Evolutionary conservation across 2,797 vertebrate genomes (phyloP).

Genomic region (Melanotaenia boesemani): DNA sequence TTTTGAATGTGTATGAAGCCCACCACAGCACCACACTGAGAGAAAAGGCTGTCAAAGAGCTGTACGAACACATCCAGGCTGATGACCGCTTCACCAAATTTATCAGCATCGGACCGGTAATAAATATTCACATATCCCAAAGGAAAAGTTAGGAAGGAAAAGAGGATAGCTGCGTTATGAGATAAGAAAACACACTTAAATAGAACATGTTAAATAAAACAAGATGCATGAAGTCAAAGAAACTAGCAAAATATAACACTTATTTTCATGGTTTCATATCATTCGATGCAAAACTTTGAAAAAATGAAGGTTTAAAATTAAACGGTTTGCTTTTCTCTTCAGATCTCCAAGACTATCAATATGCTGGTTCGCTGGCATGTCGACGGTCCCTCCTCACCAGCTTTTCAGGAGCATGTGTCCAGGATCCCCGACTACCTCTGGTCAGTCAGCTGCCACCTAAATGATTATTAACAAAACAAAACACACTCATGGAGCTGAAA

Average conservation of each 20-base stretch:
- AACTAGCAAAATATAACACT: no score
- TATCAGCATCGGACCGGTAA: constrained; percentile 95
- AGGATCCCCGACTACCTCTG: constrained; percentile 96
- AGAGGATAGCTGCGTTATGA: background rate
- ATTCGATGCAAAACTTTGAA: no score
- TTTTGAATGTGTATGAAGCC: constrained; percentile 90
- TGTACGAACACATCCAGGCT: constrained; percentile 92
- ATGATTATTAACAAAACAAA: background rate
- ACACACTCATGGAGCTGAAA: no score
- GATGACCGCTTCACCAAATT: constrained; percentile 94
- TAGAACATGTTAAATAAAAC: no score
- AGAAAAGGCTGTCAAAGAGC: constrained; percentile 79
- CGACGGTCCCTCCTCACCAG: constrained; percentile 87
- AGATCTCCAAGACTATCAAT: constrained; percentile 98
- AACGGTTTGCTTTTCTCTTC: background rate
- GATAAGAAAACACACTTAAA: background rate
- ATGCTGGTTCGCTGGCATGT: constrained; percentile 94
- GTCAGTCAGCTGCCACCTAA: constrained; percentile 76
- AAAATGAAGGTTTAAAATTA: no score
- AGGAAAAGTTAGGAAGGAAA: no score
- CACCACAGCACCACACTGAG: constrained; percentile 87
- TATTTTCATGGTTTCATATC: no score
- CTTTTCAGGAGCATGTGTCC: constrained; percentile 90
- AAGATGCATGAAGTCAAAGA: no score
- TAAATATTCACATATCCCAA: background rate